phyloP scores from a whole-genome alignment of 2,888 invertebrate genomes.

The Cabera pusaria region DNA sequence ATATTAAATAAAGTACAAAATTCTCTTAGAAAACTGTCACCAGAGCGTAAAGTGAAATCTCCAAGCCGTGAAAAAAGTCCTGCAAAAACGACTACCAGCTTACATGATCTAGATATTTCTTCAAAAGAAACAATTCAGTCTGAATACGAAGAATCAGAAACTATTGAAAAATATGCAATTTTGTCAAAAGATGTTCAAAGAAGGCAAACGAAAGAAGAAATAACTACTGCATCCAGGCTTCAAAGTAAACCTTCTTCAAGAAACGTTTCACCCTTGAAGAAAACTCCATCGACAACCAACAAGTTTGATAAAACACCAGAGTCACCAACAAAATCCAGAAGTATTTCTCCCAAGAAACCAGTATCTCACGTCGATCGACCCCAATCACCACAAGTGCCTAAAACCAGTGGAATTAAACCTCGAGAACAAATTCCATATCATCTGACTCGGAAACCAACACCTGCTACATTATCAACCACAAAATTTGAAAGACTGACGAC shows the following conservation, averaged over 20 bases:
- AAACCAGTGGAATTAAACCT: slow-evolving; percentile 53
- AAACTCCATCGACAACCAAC: slow-evolving; percentile 37
- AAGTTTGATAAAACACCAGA: slow-evolving; percentile 47
- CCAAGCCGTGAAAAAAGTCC: slow-evolving; percentile 56
- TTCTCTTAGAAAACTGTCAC: slow-evolving; percentile 67
- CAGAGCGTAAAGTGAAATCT: slow-evolving; percentile 56
- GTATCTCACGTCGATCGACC: slow-evolving; percentile 53
- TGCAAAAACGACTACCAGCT: slow-evolving; percentile 51
- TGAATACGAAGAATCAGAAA: slow-evolving; percentile 31
- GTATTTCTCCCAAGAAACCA: slow-evolving; percentile 67
- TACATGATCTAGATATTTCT: slow-evolving; percentile 51
- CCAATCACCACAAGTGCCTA: slow-evolving; percentile 64
- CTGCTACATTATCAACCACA: slow-evolving; percentile 46
- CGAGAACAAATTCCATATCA: slow-evolving; percentile 54
- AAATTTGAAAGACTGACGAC: slow-evolving; percentile 54
- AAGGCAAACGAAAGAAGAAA: slow-evolving; percentile 40
- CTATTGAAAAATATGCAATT: slow-evolving; percentile 31
- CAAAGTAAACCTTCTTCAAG: slow-evolving; percentile 55
- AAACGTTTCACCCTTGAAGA: slow-evolving; percentile 66
- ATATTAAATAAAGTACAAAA: slow-evolving; percentile 66
- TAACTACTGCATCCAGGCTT: slow-evolving; percentile 45
- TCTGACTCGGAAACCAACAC: slow-evolving; percentile 54
- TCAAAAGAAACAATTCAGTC: slow-evolving; percentile 30
- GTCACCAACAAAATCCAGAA: slow-evolving; percentile 54
- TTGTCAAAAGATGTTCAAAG: no score